Base-by-base conservation (phyloP, 2,888 invertebrate genomes). In the Troides oblongomaculatus region DNA sequence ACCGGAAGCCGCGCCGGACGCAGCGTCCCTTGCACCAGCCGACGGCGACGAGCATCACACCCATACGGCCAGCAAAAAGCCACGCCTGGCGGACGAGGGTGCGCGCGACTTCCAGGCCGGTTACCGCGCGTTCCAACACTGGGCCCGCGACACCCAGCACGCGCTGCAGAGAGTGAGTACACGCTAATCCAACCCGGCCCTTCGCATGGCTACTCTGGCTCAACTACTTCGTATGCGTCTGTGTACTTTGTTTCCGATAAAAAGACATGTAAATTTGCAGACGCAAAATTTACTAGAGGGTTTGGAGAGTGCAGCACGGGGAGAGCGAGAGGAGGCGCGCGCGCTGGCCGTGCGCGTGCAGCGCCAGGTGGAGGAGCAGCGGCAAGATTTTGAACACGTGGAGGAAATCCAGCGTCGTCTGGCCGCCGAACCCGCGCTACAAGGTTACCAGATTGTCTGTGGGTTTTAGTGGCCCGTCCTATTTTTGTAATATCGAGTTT, bases 381-480 rank as follows among this genome's bases (percentile, higher is more conserved):
- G 93, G 53, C 86, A 80, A 0, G 94, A 94, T 75, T 90, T 94
- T 73, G 88, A 93, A 14, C 93, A 93, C 76, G 92, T 96, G 0
- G 87, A 95, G 76, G 93, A 94, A 69, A 88, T 95, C 18, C 95
- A 94, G 67, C 93, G 93, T 53, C 87, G 92, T 21, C 87, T 95
- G 58, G 84, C 94, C 4, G 88, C 88, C 21, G 94, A 94, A 75
- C 79, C 91, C 25, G 79, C 75, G 10, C 80, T 88, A 12, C 75
- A 81, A 69, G 89, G 90, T 88, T n/a, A 8, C 8, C 7, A 18
- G 4, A 5, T 30, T 23, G 62, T 39, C 8, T 39, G 10, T 6
- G 39, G 39, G 39, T 10, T 39, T 58, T 43, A 8, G 14, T 6
- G 12, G 0, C 5, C 7, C 23, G 21, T 25, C 39, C 1, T 12